Evolutionary conservation across 1,140 invertebrate genomes (phyloP), one percentile per base, ranked within the genome.

Genomic region (Drosophila jambulina): DNA sequence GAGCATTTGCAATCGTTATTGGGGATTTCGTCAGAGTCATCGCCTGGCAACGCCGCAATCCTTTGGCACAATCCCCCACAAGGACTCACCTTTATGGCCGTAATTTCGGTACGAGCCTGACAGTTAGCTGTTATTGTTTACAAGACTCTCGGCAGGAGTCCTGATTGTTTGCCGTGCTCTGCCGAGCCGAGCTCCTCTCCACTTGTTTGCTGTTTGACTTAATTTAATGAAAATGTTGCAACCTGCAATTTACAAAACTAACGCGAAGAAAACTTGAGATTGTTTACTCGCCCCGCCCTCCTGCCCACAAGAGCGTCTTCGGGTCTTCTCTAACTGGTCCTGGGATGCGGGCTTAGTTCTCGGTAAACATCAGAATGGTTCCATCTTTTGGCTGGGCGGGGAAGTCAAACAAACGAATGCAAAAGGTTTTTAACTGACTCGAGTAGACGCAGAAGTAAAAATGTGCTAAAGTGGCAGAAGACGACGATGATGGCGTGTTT

Each of bases 211-310:
- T 84, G 74, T 85, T 90, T 84, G 81, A 84, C 81, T 90, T 79
- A 91, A 82, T 91, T 85, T 90, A 90, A 90, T 91, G 85, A 90
- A 90, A 90, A 90, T 86, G 86, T 90, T 90, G 86, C 86, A 90
- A 82, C 82, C 78, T 91, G 85, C 86, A 90, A 90, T 90, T 90
- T 82, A 81, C 78, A 85, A 82, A 91, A 79, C 85, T 79, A 85
- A 75, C 78, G 71, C 74, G 54, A 75, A 78, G 75, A 82, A 79
- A 78, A 90, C 86, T 88, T 90, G 72, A 80, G 65, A 59, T 80
- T 88, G 85, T 88, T 88, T 88, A 80, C 84, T 43, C 56, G 54
- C 29, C 40, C 57, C 43, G 48, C 32, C 54, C 38, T 36, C 49
- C 42, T 58, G 74, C 27, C 53, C 38, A 40, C 42, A 36, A 23